Base-by-base conservation (phyloP, 2,888 invertebrate species). In the Chrysolina americana region DNA sequence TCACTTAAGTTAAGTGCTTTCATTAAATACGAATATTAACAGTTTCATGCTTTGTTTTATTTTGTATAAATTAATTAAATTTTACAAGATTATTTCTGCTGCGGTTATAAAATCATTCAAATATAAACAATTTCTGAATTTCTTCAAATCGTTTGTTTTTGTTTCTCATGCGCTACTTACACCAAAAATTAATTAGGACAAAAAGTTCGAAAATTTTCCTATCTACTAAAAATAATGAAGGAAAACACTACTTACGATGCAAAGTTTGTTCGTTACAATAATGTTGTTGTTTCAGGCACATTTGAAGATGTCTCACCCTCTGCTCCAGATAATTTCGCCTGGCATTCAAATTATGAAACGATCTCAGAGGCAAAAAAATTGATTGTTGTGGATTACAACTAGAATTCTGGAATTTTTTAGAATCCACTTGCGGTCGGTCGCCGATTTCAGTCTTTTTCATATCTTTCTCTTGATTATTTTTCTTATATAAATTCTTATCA, bases 201-300 rank as follows among this genome's bases (percentile, higher is more conserved):
- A n/a, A n/a, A n/a, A n/a, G n/a, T n/a, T n/a, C n/a, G n/a, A n/a
- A n/a, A n/a, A n/a, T n/a, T n/a, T n/a, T n/a, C n/a, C n/a, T n/a
- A n/a, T n/a, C n/a, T 36, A 36, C 0, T 36, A 36, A 36, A 36
- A 36, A 3, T 3, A 36, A 36, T 36, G 4, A 36, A 36, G 36
- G 8, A 36, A 2, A 9, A 21, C 36, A 19, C 15, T 75, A 90
- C 91, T 90, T 89, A 92, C 92, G 90, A 86, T 92, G 91, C 85
- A 92, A 89, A 70, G 92, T 87, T 78, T 90, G 89, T 83, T 92
- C 92, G n/a, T 91, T 90, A 81, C 92, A 82, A 68, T 79, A 83
- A 82, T 93, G 92, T 81, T 93, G 92, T 82, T 91, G 91, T 76
- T 91, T 91, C 74, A 93, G 88, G 68, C 91, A 90, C 78, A 90